Evolutionary conservation across 2,113 vertebrate genomes (phyloP).

Genomic region (Hypomesus transpacificus): DNA sequence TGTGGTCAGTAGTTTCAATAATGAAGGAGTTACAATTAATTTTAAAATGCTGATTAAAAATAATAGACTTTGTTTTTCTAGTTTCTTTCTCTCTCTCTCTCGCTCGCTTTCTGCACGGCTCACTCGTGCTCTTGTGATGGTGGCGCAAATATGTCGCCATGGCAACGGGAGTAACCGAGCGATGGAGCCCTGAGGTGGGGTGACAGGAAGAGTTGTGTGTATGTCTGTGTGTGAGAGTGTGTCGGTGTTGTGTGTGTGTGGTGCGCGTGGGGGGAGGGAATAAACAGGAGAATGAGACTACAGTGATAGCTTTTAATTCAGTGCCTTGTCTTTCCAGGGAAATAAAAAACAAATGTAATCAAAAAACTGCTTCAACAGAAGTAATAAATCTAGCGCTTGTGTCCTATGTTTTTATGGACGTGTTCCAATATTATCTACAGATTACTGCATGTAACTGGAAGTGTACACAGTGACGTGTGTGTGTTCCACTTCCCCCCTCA

Average conservation of each 20-base stretch:
- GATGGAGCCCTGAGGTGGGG: conserved; percentile 43
- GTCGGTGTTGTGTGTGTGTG: conserved; percentile 7
- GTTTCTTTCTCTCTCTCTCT: conserved; percentile 31
- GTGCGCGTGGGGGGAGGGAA: background rate
- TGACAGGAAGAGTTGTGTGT: conserved; percentile 20
- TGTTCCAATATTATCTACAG: background rate
- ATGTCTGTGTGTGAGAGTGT: background rate
- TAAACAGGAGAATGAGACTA: background rate
- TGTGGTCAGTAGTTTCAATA: conserved; percentile 14
- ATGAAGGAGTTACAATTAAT: background rate
- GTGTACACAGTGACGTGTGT: background rate
- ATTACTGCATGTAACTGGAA: background rate
- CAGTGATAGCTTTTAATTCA: conserved; percentile 25
- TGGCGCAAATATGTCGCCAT: conserved; percentile 55
- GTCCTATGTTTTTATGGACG: background rate
- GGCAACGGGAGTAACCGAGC: conserved; percentile 62
- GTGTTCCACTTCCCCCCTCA: background rate
- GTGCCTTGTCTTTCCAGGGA: conserved; percentile 27
- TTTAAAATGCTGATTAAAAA: background rate
- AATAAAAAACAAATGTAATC: conserved; percentile 22
- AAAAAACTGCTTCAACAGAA: too few species aligned
- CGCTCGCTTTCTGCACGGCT: background rate
- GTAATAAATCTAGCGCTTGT: too few species aligned
- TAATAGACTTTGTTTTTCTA: conserved; percentile 20
- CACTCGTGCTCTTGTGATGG: conserved; percentile 19